These are phyloP conservation scores for Hippocampus comes DNA, from an alignment of 2,113 vertebrate species.

Conservation along the genomic window DNA sequence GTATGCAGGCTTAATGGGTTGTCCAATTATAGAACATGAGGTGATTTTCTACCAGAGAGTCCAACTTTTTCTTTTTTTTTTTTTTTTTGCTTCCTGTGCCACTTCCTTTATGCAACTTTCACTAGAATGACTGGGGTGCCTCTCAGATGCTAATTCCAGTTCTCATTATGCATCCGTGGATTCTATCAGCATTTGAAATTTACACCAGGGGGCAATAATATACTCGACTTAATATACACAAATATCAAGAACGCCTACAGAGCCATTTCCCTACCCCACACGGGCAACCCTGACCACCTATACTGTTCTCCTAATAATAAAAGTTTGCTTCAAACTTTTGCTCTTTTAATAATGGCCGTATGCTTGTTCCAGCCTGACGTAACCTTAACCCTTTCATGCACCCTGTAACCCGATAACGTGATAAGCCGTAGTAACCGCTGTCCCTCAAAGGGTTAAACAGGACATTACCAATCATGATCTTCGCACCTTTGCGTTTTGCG, in stretches of 20 bases:
- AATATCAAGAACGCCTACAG: constrained; percentile 15
- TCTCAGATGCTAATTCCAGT: constrained; percentile 12
- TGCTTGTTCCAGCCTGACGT: not conserved
- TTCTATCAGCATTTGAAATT: constrained; percentile 11
- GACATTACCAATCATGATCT: constrained; percentile 10
- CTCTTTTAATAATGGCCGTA: constrained; percentile 2
- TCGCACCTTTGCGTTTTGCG: constrained; percentile 40
- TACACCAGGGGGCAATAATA: constrained; percentile 14
- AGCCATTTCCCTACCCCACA: constrained; percentile 8
- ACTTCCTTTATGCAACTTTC: not conserved
- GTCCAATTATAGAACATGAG: not conserved
- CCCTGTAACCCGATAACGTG: no score
- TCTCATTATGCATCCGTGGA: constrained; percentile 7
- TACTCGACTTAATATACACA: constrained; percentile 13
- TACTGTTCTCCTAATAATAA: constrained; percentile 5
- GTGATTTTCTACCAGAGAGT: not conserved
- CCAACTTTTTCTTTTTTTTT: not conserved
- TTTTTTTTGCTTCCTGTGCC: constrained; percentile 1
- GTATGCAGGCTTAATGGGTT: not conserved
- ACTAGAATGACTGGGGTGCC: not conserved
- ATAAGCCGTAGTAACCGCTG: no score
- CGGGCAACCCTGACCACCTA: constrained; percentile 8
- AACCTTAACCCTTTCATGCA: not conserved
- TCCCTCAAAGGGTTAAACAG: no score
- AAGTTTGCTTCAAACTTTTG: not conserved